These are phyloP conservation scores for Aurelia coerulea DNA, from an alignment of 30 jellyfish, hydroid and myxozoan species.

Conservation along the genomic window DNA sequence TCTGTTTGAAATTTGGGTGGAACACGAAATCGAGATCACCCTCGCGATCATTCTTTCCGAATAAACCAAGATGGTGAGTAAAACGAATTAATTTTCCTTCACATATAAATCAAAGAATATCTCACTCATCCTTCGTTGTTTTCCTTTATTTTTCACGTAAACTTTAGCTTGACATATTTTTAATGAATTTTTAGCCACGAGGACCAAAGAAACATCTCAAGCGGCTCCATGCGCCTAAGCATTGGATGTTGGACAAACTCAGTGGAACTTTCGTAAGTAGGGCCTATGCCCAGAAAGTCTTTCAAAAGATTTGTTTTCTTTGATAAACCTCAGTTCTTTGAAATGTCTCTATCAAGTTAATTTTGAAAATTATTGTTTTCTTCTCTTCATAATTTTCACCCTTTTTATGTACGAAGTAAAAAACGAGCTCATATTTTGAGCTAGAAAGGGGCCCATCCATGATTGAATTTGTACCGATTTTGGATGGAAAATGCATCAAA, in stretches of 20 bases:
- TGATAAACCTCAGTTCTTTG: no score
- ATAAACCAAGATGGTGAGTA: constrained; percentile 65
- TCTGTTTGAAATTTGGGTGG: no score
- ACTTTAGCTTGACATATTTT: neutral
- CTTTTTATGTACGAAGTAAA: no score
- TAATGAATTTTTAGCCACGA: constrained; percentile 75
- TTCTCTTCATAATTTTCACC: no score
- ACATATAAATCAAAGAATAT: constrained; percentile 1
- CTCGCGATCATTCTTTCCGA: constrained; percentile 40
- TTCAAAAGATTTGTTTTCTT: no score
- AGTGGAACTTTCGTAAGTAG: constrained; percentile 94
- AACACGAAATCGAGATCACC: constrained; percentile 31
- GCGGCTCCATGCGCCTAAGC: constrained; percentile 99
- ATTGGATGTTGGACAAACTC: constrained; percentile 99
- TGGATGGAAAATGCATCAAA: no score
- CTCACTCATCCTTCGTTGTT: constrained; percentile 1
- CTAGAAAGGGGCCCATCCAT: no score
- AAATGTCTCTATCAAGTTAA: no score
- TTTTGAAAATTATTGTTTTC: no score
- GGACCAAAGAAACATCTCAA: constrained; percentile 99
- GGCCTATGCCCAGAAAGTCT: neutral
- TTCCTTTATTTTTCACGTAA: neutral
- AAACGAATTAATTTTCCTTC: neutral
- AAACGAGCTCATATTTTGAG: no score
- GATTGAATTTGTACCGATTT: no score